A percentile compares a stretch with the other conserved stretches of the same genome.
These are phyloP conservation scores for Sebastes taczanowskii DNA, from an alignment of 2,797 vertebrate genomes.

Conservation along the genomic window DNA sequence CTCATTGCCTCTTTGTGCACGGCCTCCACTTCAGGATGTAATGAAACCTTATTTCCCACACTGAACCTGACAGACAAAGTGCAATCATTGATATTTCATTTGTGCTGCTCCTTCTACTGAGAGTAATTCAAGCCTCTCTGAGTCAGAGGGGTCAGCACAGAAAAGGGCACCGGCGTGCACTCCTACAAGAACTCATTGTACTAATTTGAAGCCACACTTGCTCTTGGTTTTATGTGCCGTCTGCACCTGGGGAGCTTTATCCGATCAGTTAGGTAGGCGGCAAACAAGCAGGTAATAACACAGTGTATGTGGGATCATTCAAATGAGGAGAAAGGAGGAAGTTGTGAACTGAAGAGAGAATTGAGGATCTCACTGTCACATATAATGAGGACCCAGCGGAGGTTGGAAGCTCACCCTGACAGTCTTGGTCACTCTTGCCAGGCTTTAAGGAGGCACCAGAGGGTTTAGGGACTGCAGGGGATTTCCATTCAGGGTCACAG, in stretches of 20 bases:
- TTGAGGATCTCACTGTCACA: slow-evolving; percentile 44
- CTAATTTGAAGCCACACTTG: slow-evolving; percentile 26
- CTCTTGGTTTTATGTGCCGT: slow-evolving; percentile 4
- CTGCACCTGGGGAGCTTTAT: slow-evolving; percentile 7
- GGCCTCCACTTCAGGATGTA: slow-evolving; percentile 19
- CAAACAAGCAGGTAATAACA: slow-evolving; percentile 19
- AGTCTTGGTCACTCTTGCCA: slow-evolving; percentile 30
- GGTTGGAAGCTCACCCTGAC: slow-evolving; percentile 44
- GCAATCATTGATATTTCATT: slow-evolving; percentile 56
- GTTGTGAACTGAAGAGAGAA: slow-evolving; percentile 16
- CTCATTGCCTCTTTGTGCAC: slow-evolving; percentile 10
- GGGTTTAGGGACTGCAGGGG: slow-evolving; percentile 11
- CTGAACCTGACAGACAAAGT: slow-evolving; percentile 37
- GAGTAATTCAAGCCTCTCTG: slow-evolving; percentile 15
- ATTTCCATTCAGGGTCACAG: slow-evolving; percentile 48
- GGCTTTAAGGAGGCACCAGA: slow-evolving; percentile 42
- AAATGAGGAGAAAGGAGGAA: slow-evolving; percentile 34
- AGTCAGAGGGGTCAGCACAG: slow-evolving; percentile 24
- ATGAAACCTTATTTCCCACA: slow-evolving; percentile 34
- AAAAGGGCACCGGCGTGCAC: slow-evolving; percentile 43
- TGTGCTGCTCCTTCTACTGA: slow-evolving; percentile 11
- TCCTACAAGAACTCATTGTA: background rate
- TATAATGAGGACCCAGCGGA: slow-evolving; percentile 66
- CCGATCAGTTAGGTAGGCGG: slow-evolving; percentile 8
- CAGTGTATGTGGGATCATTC: slow-evolving; percentile 27